Conservation (phyloP, 2,888 invertebrate species). For the Cactoblastis cactorum region DNA sequence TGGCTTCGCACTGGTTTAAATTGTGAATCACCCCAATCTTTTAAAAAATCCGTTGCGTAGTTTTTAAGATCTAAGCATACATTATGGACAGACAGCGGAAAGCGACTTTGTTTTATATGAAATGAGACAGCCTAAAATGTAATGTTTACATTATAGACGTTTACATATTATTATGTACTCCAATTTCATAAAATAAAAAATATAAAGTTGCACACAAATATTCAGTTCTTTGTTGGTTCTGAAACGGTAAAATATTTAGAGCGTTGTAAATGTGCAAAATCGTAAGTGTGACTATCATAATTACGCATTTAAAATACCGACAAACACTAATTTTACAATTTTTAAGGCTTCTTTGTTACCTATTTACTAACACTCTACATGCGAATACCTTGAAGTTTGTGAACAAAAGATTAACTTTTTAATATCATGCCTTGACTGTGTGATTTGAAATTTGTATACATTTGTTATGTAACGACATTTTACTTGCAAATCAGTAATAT, state of each 20-base stretch:
- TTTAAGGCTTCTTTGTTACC: neutral
- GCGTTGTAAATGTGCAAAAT: neutral
- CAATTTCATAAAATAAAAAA: no score
- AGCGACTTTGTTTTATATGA: no score
- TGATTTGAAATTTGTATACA: neutral
- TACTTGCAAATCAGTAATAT: no score
- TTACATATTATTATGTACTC: no score
- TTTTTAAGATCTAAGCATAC: no score
- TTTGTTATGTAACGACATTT: neutral
- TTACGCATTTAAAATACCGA: neutral
- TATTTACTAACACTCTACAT: neutral
- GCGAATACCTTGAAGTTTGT: constrained; percentile 4
- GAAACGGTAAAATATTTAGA: neutral
- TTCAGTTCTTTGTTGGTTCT: neutral
- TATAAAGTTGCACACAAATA: no score
- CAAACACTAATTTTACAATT: neutral
- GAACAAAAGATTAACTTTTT: neutral
- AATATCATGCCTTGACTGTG: neutral
- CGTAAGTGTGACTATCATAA: neutral
- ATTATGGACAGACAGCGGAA: no score
- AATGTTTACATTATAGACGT: no score
- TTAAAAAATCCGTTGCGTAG: no score
- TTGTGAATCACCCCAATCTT: no score
- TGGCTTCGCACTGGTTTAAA: no score
- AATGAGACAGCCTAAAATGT: no score